Evolutionary conservation across 2,113 vertebrate species (phyloP), one percentile per base, ranked within the genome.

Genomic region (Coturnix japonica): DNA sequence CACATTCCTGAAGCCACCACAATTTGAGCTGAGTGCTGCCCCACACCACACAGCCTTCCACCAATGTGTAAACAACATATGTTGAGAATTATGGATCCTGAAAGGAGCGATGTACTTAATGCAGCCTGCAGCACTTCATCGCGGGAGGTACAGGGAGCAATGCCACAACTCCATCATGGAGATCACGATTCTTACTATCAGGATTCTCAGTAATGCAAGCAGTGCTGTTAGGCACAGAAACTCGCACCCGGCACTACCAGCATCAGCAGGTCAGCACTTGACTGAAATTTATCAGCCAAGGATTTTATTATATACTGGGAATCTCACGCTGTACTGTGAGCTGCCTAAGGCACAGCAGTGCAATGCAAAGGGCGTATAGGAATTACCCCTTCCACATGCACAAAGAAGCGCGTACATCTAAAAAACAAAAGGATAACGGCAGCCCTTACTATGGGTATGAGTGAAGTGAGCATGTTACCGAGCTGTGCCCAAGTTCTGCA

Each of bases 401-500:
- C 23, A 70, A 82, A 66, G 82, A 94, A 92, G 72, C 66, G 56
- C 26, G 12, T 64, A 65, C 39, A n/a, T 13, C 13, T 4, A 30
- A 67, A 69, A 28, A 43, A 65, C 12, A 11, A 23, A 23, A n/a
- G 44, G 39, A 33, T 14, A n/a, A 49, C 47, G 16, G 16, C 5
- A 9, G 20, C 51, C 74, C 65, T 85, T 61, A 53, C 41, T 33
- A 54, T 91, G 49, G 44, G 35, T 28, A 33, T 16, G 6, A 17
- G 43, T 33, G 18, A 70, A 56, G 30, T 9, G 39, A 88, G 69
- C 33, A 41, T 90, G 79, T 81, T 18, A 10, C 44, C 70, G 88
- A 95, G 69, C 88, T 88, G 31, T 77, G 22, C 53, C 66, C 75
- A 93, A 95, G 88, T 94, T 93, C 72, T 63, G 39, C 39, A 70